phyloP scores from a whole-genome alignment of 1,140 invertebrate species.

The Macrobrachium nipponense region DNA sequence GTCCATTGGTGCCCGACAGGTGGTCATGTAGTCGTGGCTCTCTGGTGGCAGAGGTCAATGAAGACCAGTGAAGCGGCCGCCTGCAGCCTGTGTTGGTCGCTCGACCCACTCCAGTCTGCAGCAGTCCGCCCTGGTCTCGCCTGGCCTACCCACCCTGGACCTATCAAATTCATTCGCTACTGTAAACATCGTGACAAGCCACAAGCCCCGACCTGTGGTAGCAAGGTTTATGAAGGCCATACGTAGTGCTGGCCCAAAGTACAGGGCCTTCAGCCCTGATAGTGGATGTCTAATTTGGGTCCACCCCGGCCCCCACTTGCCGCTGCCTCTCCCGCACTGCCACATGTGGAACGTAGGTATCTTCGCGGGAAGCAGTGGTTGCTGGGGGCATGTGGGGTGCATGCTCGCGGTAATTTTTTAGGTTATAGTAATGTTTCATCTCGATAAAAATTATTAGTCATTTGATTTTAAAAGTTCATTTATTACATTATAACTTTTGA shows the following conservation, averaged over 20 bases:
- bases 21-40: constrained; percentile 56
- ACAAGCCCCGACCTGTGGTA: constrained; percentile 59
- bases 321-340: constrained; percentile 60
- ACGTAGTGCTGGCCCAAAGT: constrained; percentile 48
- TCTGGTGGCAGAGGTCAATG: constrained; percentile 61
- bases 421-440: constrained; percentile 44
- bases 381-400: constrained; percentile 58
- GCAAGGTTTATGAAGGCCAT: constrained; percentile 43
- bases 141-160: constrained; percentile 57
- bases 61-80: constrained; percentile 56
- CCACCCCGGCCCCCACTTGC: constrained; percentile 59
- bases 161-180: constrained; percentile 54
- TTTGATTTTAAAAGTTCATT: constrained; percentile 32
- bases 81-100: constrained; percentile 60
- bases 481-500: neutral
- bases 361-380: constrained; percentile 59
- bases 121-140: constrained; percentile 58
- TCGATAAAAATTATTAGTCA: constrained; percentile 17
- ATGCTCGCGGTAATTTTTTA: constrained; percentile 55
- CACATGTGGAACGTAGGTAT: constrained; percentile 61
- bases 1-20: constrained; percentile 52
- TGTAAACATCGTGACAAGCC: constrained; percentile 60
- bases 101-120: constrained; percentile 57
- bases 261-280: constrained; percentile 58
- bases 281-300: constrained; percentile 48